These are phyloP conservation scores for Temnothorax curvispinosus DNA, from an alignment of 1,140 invertebrate species.

Conservation along the genomic window DNA sequence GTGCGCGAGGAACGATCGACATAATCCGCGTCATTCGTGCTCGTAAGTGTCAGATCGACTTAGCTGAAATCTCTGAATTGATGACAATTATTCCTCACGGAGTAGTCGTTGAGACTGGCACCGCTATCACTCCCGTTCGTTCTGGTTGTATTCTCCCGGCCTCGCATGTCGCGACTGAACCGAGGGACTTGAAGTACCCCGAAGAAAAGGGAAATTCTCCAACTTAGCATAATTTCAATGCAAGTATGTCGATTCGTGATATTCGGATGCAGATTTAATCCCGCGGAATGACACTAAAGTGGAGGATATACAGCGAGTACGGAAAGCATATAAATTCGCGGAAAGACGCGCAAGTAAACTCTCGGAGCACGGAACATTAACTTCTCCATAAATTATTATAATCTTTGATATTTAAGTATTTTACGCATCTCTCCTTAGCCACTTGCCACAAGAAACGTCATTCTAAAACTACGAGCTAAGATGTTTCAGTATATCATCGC, in stretches of 20 bases:
- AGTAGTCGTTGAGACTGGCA: conserved; percentile 13
- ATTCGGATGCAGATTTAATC: conserved; percentile 21
- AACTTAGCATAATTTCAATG: conserved; percentile 20
- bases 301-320: background rate
- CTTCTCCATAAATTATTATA: conserved; percentile 14
- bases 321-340: conserved; percentile 18
- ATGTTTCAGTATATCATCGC: background rate
- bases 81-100: conserved; percentile 46
- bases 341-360: background rate
- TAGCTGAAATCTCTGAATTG: conserved; percentile 39
- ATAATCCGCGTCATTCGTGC: conserved; percentile 33
- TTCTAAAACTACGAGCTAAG: background rate
- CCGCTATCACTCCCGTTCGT: conserved; percentile 13
- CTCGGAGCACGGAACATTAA: background rate
- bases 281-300: background rate
- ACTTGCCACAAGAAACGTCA: background rate
- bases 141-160: background rate
- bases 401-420: conserved; percentile 22
- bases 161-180: background rate
- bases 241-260: background rate
- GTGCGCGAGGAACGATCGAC: background rate
- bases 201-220: background rate
- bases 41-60: conserved; percentile 49
- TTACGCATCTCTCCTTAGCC: background rate
- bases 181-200: background rate